A percentile compares a stretch with the other conserved stretches of the same genome.
These are phyloP conservation scores for Steatocranus sp. DNA, from an alignment of 2,797 vertebrate genomes.

Conservation along the genomic window DNA sequence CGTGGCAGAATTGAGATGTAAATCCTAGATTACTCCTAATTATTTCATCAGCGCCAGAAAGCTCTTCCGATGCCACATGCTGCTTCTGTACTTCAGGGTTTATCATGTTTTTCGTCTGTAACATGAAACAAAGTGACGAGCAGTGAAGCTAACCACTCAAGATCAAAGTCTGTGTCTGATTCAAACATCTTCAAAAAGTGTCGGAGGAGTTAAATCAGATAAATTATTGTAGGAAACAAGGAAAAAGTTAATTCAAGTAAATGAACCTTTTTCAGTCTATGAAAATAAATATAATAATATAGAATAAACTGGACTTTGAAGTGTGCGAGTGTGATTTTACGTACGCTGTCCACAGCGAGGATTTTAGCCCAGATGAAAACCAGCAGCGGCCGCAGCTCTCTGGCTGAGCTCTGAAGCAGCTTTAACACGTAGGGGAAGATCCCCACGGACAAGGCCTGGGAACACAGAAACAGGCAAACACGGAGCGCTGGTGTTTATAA, in stretches of 20 bases:
- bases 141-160: neutral
- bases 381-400: conserved; percentile 91
- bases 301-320: neutral
- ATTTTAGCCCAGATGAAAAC: conserved; percentile 99
- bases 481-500: neutral
- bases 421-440: conserved; percentile 97
- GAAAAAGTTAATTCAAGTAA: neutral
- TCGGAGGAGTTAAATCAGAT: fast-evolving
- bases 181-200: neutral
- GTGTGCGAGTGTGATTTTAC: conserved; percentile 49
- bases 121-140: neutral
- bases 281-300: neutral
- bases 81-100: neutral
- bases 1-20: neutral
- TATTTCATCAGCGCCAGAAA: neutral
- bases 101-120: neutral
- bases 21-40: neutral
- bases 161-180: neutral
- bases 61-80: neutral
- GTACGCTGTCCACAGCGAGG: conserved; percentile 97
- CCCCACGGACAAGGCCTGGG: conserved; percentile 92
- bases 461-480: conserved; percentile 9
- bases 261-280: neutral
- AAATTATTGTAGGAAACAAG: neutral
- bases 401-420: conserved; percentile 94